Conservation (phyloP, 2,888 invertebrate genomes). For the Blastobasis adustella region DNA sequence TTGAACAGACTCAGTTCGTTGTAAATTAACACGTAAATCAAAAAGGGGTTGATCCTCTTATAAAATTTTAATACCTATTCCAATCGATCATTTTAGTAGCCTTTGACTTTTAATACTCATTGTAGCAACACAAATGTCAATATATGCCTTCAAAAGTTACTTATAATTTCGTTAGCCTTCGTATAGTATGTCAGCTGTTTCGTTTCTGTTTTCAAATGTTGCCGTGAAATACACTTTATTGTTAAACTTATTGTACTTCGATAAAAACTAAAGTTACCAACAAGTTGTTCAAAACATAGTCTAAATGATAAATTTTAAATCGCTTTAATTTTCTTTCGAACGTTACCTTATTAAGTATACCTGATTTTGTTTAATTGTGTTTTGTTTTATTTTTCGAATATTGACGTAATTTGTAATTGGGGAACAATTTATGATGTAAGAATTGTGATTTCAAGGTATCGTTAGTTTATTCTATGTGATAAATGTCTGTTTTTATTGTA, state of each 20-base stretch:
- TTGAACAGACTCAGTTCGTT: too few relatives aligned
- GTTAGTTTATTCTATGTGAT: conserved; percentile 67
- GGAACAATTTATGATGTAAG: conserved; percentile 69
- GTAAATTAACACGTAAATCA: too few relatives aligned
- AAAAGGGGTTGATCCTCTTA: too few relatives aligned
- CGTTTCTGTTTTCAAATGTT: conserved; percentile 19
- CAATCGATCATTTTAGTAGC: too few relatives aligned
- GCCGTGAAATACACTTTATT: conserved; percentile 25
- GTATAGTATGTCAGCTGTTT: conserved; percentile 5
- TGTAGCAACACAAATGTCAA: conserved; percentile 13
- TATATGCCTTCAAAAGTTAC: background rate
- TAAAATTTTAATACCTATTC: too few relatives aligned
- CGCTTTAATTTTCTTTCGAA: conserved; percentile 64
- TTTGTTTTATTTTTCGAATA: conserved; percentile 47
- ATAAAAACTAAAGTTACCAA: conserved; percentile 67
- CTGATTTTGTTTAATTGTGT: conserved; percentile 55
- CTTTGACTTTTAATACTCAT: conserved; percentile 37
- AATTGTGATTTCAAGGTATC: conserved; percentile 67
- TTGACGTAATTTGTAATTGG: conserved; percentile 57
- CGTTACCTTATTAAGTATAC: conserved; percentile 63
- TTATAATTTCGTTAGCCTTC: background rate
- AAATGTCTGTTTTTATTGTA: conserved; percentile 49
- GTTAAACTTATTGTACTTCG: conserved; percentile 35
- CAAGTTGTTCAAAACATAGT: conserved; percentile 64
- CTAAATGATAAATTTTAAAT: conserved; percentile 47